Base-by-base conservation (phyloP, 2,888 invertebrate genomes). In the Brachyptera risi region DNA sequence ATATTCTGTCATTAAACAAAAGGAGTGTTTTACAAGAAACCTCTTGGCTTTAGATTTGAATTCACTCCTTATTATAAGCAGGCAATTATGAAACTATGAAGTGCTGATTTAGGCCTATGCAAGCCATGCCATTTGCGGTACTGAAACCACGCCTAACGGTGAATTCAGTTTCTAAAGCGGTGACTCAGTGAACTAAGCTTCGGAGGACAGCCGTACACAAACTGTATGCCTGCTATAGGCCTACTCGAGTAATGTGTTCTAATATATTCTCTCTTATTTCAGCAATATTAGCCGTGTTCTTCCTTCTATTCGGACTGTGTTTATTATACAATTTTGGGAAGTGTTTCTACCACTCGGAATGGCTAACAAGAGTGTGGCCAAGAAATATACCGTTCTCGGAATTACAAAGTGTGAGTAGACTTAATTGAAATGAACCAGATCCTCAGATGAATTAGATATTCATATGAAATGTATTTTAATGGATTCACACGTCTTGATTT, bases 281-380 rank as follows among this genome's bases (percentile, higher is more conserved):
- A 78, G 78, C 79, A 4, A 72, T 78, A 31, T 44, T 78, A 5
- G 72, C 76, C n/a, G 74, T 76, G 2, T 63, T 73, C 60, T 60
- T 76, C 1, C 71, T 77, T 35, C 73, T 74, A 61, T 37, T 71
- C 3, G 65, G 68, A 5, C 61, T 74, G 17, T 66, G 71, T 66
- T 58, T 71, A 42, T 19, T 71, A 0, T 65, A 71, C 27, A 69
- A 67, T 58, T 59, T 71, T 37, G 57, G 66, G 51, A 61, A 59
- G 58, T 57, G 54, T 56, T 35, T 58, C 1, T 51, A 57, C 51
- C 31, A 24, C 44, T 62, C 62, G 21, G 59, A 63, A 35, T 61
- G 56, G 59, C 23, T 54, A 5, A 21, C 60, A 31, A 56, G 38
- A 42, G 11, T 62, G 19, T 58, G 58, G 47, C 58, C 42, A 40